Percentiles rank a stretch among this genome's conserved stretches.
Evolutionary conservation across 2,888 invertebrate species (phyloP).

Genomic region (Enchytraeus crypticus): DNA sequence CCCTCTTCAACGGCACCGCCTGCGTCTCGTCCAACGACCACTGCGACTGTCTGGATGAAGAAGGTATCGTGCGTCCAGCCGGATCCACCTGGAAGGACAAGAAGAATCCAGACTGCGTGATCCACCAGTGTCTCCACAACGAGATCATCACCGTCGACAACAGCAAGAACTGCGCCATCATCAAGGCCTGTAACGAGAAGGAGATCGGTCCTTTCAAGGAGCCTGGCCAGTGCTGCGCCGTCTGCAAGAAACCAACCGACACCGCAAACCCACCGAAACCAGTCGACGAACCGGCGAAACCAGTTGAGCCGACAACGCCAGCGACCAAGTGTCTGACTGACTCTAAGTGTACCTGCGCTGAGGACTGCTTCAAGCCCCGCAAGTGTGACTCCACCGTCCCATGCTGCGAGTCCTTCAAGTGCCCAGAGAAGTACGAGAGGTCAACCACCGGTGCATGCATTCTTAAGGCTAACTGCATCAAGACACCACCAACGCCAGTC

Average conservation of each 20-base stretch:
- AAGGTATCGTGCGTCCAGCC: background rate
- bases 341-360: background rate
- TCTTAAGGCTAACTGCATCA: background rate
- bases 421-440: conserved; percentile 1
- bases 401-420: conserved; percentile 1
- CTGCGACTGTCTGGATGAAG: conserved; percentile 1
- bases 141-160: conserved; percentile 1
- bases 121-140: conserved; percentile 3
- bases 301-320: background rate
- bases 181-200: background rate
- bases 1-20: conserved; percentile 1
- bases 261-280: background rate
- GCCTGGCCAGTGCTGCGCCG: conserved; percentile 3
- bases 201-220: background rate
- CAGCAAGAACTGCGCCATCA: background rate
- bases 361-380: background rate
- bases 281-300: background rate
- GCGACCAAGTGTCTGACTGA: background rate
- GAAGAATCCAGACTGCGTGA: background rate
- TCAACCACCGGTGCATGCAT: background rate
- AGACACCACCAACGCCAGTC: background rate
- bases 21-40: conserved; percentile 3
- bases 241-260: background rate
- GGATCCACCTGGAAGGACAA: conserved; percentile 1
- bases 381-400: background rate